Evolutionary conservation across 2,888 invertebrate genomes (phyloP).

Genomic region (Plusia festucae): DNA sequence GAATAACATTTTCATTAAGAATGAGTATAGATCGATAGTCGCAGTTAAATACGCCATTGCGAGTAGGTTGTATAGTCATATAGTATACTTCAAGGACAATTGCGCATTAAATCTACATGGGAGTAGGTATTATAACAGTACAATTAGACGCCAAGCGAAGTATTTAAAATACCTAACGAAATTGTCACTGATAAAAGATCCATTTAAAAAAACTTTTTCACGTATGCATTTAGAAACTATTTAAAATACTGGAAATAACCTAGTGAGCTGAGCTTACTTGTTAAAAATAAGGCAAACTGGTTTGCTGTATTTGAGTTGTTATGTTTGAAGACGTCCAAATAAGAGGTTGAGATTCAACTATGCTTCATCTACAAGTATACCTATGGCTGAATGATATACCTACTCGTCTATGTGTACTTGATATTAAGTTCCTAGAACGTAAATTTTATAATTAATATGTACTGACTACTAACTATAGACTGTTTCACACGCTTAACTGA

Average conservation of each 20-base stretch:
- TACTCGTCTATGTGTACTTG: too few relatives aligned
- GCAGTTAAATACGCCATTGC: constrained; percentile 59
- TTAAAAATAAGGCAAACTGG: neutral
- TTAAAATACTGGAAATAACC: neutral
- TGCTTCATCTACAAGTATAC: neutral
- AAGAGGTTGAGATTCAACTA: neutral
- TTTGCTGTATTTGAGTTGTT: neutral
- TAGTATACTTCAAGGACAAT: constrained; percentile 64
- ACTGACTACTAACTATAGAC: too few relatives aligned
- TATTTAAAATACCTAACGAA: constrained; percentile 11
- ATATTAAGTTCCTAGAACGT: too few relatives aligned
- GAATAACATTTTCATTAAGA: constrained; percentile 27
- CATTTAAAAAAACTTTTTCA: neutral
- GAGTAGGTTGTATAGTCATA: constrained; percentile 47
- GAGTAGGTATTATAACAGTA: constrained; percentile 38
- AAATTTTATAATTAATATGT: too few relatives aligned
- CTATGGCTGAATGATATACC: too few relatives aligned
- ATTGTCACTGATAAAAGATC: neutral
- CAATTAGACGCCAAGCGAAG: constrained; percentile 37
- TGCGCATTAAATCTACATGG: constrained; percentile 52
- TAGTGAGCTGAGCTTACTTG: neutral
- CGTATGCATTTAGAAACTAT: neutral
- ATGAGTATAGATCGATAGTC: constrained; percentile 55
- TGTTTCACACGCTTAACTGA: too few relatives aligned
- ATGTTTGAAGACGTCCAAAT: neutral